Conservation (phyloP, 2,113 vertebrate species). For the Salvelinus alpinus region DNA sequence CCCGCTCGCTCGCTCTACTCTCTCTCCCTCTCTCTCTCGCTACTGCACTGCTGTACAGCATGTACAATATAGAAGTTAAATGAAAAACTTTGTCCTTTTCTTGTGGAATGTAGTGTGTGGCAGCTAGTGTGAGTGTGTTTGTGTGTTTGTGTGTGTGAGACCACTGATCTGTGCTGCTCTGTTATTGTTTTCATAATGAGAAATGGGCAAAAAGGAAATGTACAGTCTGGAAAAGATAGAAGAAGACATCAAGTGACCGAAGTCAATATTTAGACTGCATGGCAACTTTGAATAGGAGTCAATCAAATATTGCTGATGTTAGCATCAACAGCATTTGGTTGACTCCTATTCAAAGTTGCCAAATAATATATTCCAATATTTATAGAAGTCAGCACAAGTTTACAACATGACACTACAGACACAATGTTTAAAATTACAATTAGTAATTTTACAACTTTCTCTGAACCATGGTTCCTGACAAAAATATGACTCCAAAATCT, state of each 20-base stretch:
- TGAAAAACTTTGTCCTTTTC: constrained; percentile 3
- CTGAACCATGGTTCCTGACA: background rate
- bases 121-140: background rate
- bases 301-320: constrained; percentile 22
- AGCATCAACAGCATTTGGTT: constrained; percentile 10
- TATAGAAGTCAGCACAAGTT: constrained; percentile 39
- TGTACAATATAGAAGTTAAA: background rate
- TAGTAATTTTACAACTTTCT: constrained; percentile 47
- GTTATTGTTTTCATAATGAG: constrained; percentile 23
- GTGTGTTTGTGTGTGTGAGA: background rate
- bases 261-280: constrained; percentile 55
- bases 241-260: constrained; percentile 31
- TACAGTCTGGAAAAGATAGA: constrained; percentile 1
- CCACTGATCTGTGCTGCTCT: background rate
- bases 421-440: constrained; percentile 39
- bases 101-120: background rate
- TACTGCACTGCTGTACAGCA: background rate
- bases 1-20: constrained; percentile 44
- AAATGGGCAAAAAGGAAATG: constrained; percentile 22
- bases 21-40: constrained; percentile 22
- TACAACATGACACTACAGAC: constrained; percentile 30
- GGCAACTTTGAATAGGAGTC: background rate
- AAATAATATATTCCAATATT: constrained; percentile 29
- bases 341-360: too few relatives aligned
- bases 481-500: background rate